phyloP scores from a whole-genome alignment of 2,797 vertebrate species.

The Staurois parvus region DNA sequence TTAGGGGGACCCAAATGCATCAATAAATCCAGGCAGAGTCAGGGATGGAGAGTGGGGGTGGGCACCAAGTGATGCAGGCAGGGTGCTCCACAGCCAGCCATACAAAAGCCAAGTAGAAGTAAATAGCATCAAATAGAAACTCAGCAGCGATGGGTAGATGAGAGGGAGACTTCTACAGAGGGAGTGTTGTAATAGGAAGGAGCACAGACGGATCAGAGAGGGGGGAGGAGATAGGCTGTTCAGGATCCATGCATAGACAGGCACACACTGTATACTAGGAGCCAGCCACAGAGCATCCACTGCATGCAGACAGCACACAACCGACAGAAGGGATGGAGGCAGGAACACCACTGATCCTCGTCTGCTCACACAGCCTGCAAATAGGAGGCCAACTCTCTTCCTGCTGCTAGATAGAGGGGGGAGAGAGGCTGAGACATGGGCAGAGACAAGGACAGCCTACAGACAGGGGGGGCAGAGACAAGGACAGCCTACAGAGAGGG shows the following conservation, averaged over 20 bases:
- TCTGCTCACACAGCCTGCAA: conserved; percentile 29
- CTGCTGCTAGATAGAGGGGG: no score
- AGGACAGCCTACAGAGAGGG: no score
- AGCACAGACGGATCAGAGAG: conserved; percentile 40
- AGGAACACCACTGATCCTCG: not conserved
- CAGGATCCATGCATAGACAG: conserved; percentile 9
- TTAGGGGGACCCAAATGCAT: not conserved
- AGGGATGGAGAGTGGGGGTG: conserved; percentile 35
- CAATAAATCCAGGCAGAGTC: conserved; percentile 1
- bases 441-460: no score
- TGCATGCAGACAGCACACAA: not conserved
- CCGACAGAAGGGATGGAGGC: not conserved
- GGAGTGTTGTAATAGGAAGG: conserved; percentile 52
- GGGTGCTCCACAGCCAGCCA: conserved; percentile 34
- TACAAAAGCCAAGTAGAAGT: not conserved
- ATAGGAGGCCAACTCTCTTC: no score
- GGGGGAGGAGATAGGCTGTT: conserved; percentile 40
- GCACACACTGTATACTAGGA: not conserved
- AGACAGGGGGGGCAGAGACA: no score
- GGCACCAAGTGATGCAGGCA: not conserved
- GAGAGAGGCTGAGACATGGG: no score
- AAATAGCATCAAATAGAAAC: conserved; percentile 2
- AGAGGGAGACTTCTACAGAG: conserved; percentile 44
- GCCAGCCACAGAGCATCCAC: not conserved
- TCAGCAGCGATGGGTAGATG: conserved; percentile 16